These are phyloP conservation scores for Mimachlamys varia DNA, from an alignment of 2,888 invertebrate species.

Conservation along the genomic window DNA sequence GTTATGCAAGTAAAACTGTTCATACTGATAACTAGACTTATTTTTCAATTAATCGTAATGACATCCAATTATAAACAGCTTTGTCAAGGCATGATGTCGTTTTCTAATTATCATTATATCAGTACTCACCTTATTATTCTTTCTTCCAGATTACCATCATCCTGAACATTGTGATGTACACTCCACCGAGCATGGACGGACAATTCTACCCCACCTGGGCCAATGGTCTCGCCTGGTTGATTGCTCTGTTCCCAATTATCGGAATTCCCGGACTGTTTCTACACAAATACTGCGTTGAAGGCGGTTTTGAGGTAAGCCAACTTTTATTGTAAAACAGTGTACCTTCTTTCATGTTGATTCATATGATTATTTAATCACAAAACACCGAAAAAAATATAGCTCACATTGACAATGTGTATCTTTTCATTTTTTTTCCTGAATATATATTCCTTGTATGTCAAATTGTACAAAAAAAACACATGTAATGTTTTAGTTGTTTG, in stretches of 20 bases:
- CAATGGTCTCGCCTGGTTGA: slow-evolving; percentile 78
- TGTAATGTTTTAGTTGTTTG: no score
- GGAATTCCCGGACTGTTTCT: slow-evolving; percentile 77
- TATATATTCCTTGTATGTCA: no score
- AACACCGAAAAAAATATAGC: no score
- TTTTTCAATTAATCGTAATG: no score
- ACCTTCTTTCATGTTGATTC: not conserved
- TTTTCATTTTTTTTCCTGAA: no score
- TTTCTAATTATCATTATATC: not conserved
- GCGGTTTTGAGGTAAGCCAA: slow-evolving; percentile 75
- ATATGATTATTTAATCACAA: no score
- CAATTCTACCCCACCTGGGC: slow-evolving; percentile 77
- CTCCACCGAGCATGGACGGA: slow-evolving; percentile 72
- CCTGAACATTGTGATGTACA: slow-evolving; percentile 74
- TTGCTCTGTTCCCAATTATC: slow-evolving; percentile 77
- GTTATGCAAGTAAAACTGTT: no score
- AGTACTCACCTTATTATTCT: not conserved
- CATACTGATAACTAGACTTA: no score
- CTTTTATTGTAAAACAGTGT: not conserved
- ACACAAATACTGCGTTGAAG: slow-evolving; percentile 74
- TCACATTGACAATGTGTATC: no score
- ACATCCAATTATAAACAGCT: no score
- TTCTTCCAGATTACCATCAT: slow-evolving; percentile 71
- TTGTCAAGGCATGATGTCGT: no score
- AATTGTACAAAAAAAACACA: no score